A percentile compares a stretch with the other conserved stretches of the same genome.
Evolutionary conservation across 2,888 invertebrate species (phyloP).

Genomic region (Zootermopsis nevadensis): DNA sequence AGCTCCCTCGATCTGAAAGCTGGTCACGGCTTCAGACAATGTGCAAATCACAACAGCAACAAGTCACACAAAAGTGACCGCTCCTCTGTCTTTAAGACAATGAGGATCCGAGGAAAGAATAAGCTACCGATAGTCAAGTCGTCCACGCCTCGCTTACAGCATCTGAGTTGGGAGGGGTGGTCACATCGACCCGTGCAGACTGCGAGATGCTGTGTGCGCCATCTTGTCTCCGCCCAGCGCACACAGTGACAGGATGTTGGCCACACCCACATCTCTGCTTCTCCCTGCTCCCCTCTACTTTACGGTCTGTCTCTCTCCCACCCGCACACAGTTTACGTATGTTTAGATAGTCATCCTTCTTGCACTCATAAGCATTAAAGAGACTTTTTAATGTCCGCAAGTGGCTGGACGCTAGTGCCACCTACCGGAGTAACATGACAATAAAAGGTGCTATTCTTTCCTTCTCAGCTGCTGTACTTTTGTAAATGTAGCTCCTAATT

Average conservation of each 20-base stretch:
- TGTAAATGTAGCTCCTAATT: too few relatives aligned
- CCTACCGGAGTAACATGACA: slow-evolving; percentile 38
- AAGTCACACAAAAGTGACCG: not conserved
- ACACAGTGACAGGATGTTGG: slow-evolving; percentile 13
- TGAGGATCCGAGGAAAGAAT: not conserved
- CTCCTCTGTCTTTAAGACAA: not conserved
- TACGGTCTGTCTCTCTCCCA: slow-evolving; percentile 33
- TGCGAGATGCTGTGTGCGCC: slow-evolving; percentile 49
- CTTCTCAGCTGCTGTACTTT: not conserved
- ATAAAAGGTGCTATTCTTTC: not conserved
- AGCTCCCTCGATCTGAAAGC: too few relatives aligned
- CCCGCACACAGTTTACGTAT: not conserved
- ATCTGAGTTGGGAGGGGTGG: not conserved
- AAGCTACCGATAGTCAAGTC: too few relatives aligned
- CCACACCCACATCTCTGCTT: slow-evolving; percentile 45
- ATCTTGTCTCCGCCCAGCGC: slow-evolving; percentile 51
- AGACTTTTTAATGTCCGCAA: slow-evolving; percentile 32
- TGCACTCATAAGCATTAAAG: slow-evolving; percentile 27
- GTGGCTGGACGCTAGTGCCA: slow-evolving; percentile 43
- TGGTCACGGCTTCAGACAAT: too few relatives aligned
- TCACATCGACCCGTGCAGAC: not conserved
- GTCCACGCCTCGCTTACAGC: not conserved
- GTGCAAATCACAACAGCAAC: not conserved
- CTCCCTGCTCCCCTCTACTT: slow-evolving; percentile 4
- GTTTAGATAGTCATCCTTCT: slow-evolving; percentile 20